Percentiles rank a stretch among this genome's conserved stretches.
Conservation (phyloP, 2,797 vertebrate genomes). For the Ceryle rudis region DNA sequence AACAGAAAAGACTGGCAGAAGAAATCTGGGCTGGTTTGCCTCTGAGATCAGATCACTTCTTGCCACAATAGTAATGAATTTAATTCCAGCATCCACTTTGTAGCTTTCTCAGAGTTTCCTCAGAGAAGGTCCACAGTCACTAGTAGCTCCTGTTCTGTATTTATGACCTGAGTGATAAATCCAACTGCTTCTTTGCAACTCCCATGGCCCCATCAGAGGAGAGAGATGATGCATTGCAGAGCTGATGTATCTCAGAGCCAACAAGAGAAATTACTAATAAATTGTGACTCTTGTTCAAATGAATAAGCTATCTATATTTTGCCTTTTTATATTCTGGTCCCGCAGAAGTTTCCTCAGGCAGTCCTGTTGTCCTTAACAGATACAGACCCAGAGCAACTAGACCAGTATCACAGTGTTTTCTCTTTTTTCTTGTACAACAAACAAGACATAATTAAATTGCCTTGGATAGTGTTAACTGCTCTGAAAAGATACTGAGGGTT, state of each 20-base stretch:
- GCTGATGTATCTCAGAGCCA: neutral
- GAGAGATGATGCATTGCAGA: neutral
- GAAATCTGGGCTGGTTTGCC: neutral
- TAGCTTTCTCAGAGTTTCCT: neutral
- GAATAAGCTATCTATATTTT: neutral
- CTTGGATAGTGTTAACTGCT: neutral
- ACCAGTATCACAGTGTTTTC: neutral
- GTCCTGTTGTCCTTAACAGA: neutral
- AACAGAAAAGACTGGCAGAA: neutral
- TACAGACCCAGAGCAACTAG: neutral
- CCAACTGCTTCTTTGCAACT: neutral
- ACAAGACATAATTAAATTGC: neutral
- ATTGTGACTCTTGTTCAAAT: neutral
- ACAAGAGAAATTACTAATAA: neutral
- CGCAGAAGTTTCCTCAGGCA: neutral
- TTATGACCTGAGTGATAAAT: neutral
- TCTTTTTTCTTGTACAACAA: accelerated
- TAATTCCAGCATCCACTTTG: neutral
- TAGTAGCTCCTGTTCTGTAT: neutral
- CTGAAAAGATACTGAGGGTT: neutral
- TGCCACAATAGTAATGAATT: neutral
- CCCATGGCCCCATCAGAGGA: neutral
- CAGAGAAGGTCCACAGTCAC: neutral
- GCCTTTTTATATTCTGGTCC: neutral
- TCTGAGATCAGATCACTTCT: neutral